A percentile compares a stretch with the other conserved stretches of the same genome.
Evolutionary conservation across 2,888 invertebrate species (phyloP).

Genomic region (Drosophila cracens): DNA sequence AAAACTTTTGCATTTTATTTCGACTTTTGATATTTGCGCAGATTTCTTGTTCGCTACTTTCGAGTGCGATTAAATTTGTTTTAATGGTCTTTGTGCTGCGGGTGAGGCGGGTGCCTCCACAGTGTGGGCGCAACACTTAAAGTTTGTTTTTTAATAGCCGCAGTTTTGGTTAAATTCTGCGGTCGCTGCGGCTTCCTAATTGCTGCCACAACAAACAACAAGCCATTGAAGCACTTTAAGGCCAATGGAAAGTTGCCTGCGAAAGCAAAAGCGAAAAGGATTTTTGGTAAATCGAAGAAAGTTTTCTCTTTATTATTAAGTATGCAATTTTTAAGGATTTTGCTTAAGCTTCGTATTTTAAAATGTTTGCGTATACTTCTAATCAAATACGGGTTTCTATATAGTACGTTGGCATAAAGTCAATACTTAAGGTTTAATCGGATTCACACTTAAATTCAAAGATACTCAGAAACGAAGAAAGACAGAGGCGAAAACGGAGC

Average conservation of each 20-base stretch:
- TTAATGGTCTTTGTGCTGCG: slow-evolving; percentile 83
- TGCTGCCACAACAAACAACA: slow-evolving; percentile 38
- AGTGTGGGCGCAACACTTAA: slow-evolving; percentile 53
- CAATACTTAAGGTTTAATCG: neutral
- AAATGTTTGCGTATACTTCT: neutral
- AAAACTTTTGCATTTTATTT: slow-evolving; percentile 80
- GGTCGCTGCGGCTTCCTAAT: slow-evolving; percentile 52
- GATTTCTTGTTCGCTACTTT: slow-evolving; percentile 73
- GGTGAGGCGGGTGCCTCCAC: neutral
- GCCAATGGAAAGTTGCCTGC: neutral
- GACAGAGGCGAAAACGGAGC: too few species aligned
- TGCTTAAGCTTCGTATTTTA: fast-evolving
- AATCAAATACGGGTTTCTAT: neutral
- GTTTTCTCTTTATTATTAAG: neutral
- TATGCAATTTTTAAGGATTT: neutral
- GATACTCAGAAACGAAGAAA: neutral
- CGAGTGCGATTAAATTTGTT: slow-evolving; percentile 85
- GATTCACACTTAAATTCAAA: neutral
- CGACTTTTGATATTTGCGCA: slow-evolving; percentile 74
- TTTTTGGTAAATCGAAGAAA: slow-evolving; percentile 1
- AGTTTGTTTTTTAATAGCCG: slow-evolving; percentile 73
- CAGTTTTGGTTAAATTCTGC: slow-evolving; percentile 43
- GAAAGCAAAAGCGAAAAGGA: neutral
- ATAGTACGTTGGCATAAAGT: fast-evolving
- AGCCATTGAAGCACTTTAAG: slow-evolving; percentile 35